Evolutionary conservation across 2,797 vertebrate genomes (phyloP).

Genomic region (Natrix natrix): DNA sequence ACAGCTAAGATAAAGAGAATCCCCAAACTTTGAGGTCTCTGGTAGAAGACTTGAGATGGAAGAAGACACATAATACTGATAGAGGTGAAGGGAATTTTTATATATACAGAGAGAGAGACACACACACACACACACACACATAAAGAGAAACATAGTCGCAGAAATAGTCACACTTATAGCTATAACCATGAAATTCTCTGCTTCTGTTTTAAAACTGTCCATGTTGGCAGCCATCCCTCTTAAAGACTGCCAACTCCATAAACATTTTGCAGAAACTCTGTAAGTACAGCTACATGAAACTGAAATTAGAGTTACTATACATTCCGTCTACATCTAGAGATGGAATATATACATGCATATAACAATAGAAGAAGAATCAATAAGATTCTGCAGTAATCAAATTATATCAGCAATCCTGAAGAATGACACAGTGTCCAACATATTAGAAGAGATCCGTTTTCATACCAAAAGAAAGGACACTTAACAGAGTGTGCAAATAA

Average conservation of each 20-base stretch:
- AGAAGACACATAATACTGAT: background rate
- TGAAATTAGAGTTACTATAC: background rate
- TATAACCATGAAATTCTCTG: background rate
- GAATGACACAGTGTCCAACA: background rate
- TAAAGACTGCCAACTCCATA: background rate
- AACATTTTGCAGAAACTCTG: background rate
- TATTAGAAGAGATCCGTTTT: background rate
- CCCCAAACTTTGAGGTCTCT: background rate
- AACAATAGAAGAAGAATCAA: background rate
- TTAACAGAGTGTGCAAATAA: background rate
- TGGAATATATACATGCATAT: background rate
- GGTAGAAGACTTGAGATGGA: background rate
- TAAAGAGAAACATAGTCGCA: background rate
- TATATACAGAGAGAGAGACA: background rate
- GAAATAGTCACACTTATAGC: background rate
- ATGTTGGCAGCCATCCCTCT: background rate
- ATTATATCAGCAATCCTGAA: background rate
- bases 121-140: background rate
- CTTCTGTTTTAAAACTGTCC: background rate
- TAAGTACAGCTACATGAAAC: background rate
- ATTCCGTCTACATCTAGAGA: background rate
- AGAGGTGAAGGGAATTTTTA: background rate
- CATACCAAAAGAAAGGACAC: background rate
- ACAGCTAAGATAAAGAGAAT: background rate
- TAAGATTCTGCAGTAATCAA: background rate